Percentiles rank a stretch among this genome's conserved stretches.
phyloP scores from a whole-genome alignment of 2,113 vertebrate genomes.

The Thunnus maccoyii region DNA sequence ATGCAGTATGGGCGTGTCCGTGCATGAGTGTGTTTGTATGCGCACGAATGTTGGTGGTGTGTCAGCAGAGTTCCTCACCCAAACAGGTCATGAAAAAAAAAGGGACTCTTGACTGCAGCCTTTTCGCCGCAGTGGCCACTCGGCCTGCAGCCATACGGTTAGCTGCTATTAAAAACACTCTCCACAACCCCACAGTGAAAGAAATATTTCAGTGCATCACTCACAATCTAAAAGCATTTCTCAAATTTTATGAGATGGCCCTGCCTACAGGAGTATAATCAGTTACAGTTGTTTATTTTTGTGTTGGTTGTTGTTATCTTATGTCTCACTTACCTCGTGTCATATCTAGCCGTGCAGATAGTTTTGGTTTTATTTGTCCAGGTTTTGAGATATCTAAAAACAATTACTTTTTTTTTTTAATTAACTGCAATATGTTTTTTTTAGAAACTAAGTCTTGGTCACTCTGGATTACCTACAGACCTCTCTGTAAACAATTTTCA shows the following conservation, averaged over 20 bases:
- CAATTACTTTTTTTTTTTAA: too few relatives aligned
- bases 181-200: constrained; percentile 67
- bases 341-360: neutral
- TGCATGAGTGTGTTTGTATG: constrained; percentile 54
- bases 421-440: too few relatives aligned
- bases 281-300: neutral
- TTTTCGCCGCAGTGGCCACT: constrained; percentile 68
- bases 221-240: constrained; percentile 66
- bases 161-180: constrained; percentile 75
- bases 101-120: constrained; percentile 73
- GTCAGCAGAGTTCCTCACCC: constrained; percentile 73
- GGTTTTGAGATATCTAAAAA: neutral
- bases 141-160: constrained; percentile 66
- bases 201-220: constrained; percentile 66
- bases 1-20: constrained; percentile 55
- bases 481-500: neutral
- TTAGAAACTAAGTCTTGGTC: neutral
- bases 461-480: too few relatives aligned
- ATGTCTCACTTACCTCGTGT: neutral
- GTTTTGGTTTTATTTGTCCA: neutral
- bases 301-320: neutral
- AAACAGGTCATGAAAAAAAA: constrained; percentile 77
- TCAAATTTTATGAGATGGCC: constrained; percentile 54
- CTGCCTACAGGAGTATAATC: constrained; percentile 26
- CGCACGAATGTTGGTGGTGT: constrained; percentile 63